Base-by-base conservation (phyloP, 2,888 invertebrate genomes). In the Synergus itoensis region DNA sequence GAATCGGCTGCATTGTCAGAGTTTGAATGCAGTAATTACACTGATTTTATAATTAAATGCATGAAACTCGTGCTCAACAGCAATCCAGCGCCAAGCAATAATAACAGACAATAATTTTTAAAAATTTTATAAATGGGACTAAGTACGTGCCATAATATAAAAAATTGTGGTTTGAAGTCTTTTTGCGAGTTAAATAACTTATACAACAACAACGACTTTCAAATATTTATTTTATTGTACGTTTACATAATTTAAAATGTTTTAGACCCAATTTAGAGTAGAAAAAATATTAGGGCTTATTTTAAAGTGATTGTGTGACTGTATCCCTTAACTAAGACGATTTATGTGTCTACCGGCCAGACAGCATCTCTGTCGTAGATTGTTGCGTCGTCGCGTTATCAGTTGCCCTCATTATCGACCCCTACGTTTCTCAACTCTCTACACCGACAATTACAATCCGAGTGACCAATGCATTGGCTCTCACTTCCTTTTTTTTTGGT, bases 311-410 rank as follows among this genome's bases (percentile, higher is more conserved):
- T 57, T 48, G 53, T 53, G 73, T 73, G 18, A 53, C 53, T 73
- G n/a, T 40, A 73, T 36, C 53, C 36, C 48, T 73, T 53, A 73
- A 36, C 48, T 73, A 40, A 73, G 36, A 36, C 73, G 73, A 73
- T 73, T 73, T 53, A 73, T 73, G 73, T 73, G 73, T 69, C 48
- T 28, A 48, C 48, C n/a, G 36, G 12, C 18, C 65, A 65, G 65
- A 41, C 73, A 73, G 73, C 73, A 53, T 73, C 53, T 57, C 73
- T 73, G 53, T 73, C 73, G 53, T 73, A 73, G 73, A 73, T 73
- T 73, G 53, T 73, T 53, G 73, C 73, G 73, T 73, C 73, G 73
- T 57, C 73, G 73, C 73, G 73, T 73, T 73, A 73, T 73, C 73
- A 57, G 73, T 18, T 73, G 53, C 73, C 73, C 73, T 73, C 73